Evolutionary conservation across 2,888 invertebrate species (phyloP), one percentile per base, ranked within the genome.

Genomic region (Drosophila atroscutellata): DNA sequence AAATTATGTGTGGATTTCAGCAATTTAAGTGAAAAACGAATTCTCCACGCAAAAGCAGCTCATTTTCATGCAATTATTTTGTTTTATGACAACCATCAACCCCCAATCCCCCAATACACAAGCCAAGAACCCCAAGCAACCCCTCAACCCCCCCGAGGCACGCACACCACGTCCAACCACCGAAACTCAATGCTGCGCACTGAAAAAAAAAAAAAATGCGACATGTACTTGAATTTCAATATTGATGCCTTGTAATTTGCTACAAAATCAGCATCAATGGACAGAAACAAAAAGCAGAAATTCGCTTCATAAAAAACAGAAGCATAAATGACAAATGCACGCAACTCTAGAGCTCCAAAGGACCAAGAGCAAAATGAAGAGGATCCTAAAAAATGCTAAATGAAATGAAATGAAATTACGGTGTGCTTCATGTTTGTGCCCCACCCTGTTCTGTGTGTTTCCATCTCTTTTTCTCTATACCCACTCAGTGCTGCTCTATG

Each of bases 371-470:
- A 20, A 57, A 39, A 47, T n/a, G 55, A 37, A 52, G 42, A 65
- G 49, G 65, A 24, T 15, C 45, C 45, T 15, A 45, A 45, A 62
- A 88, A 75, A 73, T 80, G 80, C 77, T 88, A 90, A 85, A 85
- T 90, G 90, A 85, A 85, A 84, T 89, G 89, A 83, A 83, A 84
- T 84, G 79, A 84, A 84, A 87, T 84, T 89, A 87, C 88, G 88
- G 71, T 59, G 52, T 47, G 45, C 51, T 55, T 37, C 45, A 24
- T 45, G 45, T 45, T 24, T 39, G 42, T 34, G 28, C 47, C 36
- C 37, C 32, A 28, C 50, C 45, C 26, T 8, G 15, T 24, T 45
- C 18, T 45, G 36, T 54, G 34, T 20, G 26, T 39, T n/a, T 32
- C 54, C 26, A 36, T 32, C 11, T 24, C 32, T 42, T 20, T 42